Conservation (phyloP, 2,797 vertebrate genomes). For the Huso huso region DNA sequence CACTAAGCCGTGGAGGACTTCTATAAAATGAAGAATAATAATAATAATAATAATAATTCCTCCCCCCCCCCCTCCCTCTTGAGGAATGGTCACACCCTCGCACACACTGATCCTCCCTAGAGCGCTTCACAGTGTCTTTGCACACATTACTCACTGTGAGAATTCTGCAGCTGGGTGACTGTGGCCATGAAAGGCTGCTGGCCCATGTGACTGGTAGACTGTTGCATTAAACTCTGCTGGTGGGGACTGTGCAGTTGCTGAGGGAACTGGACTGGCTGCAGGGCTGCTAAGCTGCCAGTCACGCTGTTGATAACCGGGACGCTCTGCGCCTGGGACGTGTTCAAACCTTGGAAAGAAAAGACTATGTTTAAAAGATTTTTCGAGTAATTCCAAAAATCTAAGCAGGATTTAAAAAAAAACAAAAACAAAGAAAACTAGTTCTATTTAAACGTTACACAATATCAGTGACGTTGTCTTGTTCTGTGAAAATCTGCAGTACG, state of each 20-base stretch:
- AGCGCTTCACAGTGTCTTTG: background rate
- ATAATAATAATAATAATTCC: too few relatives aligned
- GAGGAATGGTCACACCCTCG: background rate
- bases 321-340: conserved; percentile 87
- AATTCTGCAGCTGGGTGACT: conserved; percentile 81
- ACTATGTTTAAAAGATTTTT: too few relatives aligned
- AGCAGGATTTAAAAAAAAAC: too few relatives aligned
- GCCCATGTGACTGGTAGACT: conserved; percentile 79
- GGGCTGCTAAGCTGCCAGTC: conserved; percentile 79
- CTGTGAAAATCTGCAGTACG: too few relatives aligned
- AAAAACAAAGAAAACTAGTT: too few relatives aligned
- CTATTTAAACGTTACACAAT: too few relatives aligned
- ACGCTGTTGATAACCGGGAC: conserved; percentile 98
- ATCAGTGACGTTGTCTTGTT: too few relatives aligned
- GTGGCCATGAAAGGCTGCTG: conserved; percentile 96
- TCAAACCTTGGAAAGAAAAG: conserved; percentile 68
- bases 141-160: conserved; percentile 80
- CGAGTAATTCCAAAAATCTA: too few relatives aligned
- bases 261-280: conserved; percentile 91
- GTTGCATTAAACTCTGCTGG: conserved; percentile 91
- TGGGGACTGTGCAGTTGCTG: conserved; percentile 90
- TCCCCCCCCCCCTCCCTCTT: too few relatives aligned
- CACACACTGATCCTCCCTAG: background rate
- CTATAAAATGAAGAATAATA: too few relatives aligned
- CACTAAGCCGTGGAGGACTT: background rate